Conservation (phyloP, 2,888 invertebrate genomes). For the Alsophila aescularia region DNA sequence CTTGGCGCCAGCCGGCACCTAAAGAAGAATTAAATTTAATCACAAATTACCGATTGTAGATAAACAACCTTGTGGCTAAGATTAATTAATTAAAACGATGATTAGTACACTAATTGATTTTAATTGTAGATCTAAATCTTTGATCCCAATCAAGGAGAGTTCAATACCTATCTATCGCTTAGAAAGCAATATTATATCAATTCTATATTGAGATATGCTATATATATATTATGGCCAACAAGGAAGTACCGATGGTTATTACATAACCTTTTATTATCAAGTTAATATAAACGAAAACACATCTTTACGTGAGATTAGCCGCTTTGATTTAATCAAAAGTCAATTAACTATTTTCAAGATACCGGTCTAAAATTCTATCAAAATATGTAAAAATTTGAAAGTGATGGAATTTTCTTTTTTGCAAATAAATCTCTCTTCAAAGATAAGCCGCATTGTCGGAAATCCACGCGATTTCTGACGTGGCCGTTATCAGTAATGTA, state of each 20-base stretch:
- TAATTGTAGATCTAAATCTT: conserved; percentile 5
- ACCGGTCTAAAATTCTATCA: background rate
- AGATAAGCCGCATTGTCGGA: conserved; percentile 1
- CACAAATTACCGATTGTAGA: background rate
- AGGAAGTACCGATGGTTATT: too few species aligned
- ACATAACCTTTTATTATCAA: background rate
- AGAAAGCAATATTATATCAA: too few species aligned
- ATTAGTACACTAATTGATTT: background rate
- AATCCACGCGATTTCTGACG: background rate
- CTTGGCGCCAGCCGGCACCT: background rate
- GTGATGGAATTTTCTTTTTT: background rate
- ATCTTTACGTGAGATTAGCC: background rate
- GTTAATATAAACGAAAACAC: background rate
- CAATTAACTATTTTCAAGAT: background rate
- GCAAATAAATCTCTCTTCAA: background rate
- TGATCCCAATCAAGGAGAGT: background rate
- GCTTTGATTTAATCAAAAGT: background rate
- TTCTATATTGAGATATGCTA: background rate
- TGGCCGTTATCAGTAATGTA: background rate
- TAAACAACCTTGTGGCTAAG: background rate
- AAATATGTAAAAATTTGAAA: too few species aligned
- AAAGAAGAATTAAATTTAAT: background rate
- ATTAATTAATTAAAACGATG: background rate
- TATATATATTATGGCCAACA: too few species aligned
- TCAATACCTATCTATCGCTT: background rate